Base-by-base conservation (phyloP, 2,797 vertebrate species). In the Mycteria americana region DNA sequence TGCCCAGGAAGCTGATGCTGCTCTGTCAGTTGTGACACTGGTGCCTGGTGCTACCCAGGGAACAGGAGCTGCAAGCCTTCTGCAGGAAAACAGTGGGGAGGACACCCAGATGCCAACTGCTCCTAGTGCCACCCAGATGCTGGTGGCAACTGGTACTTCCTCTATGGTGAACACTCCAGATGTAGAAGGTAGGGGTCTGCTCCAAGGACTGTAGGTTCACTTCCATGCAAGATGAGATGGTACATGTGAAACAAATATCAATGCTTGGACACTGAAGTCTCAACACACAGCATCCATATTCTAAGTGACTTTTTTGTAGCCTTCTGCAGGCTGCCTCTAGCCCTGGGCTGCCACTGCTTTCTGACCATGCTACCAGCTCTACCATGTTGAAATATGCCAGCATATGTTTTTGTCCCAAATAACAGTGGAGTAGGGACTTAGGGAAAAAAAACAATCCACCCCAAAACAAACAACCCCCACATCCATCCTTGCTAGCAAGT, bases 121-220 rank as follows among this genome's bases (percentile, higher is more conserved):
- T 76, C 76, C 92, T 7, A 62, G 68, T 73, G 63, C n/a, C 23
- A 95, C 97, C 8, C 92, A 97, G 73, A 48, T 78, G 39, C 68
- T 73, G 22, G 41, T 92, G 85, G 82, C 80, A 72, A 9, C 92
- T 59, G 59, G 48, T 8, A 68, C 83, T 18, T 86, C 96, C 22
- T 89, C 95, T 4, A 15, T 79, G 13, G 90, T 4, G 33, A 94
- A 22, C 18, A 16, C 88, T 50, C 54, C 90, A 4, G 70, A 57
- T 59, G 28, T 28, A 25, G 94, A 97, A 98, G 98, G 97, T 96
- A 97, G 45, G 90, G 31, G 25, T 85, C 31, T 10, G 25, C 51
- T 51, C 31, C 57, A 18, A 10, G 43, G 51, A 3, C 43, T 64
- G 27, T 0, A 2, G 46, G 23, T 24, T 80, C 5, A 2, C 4